These are phyloP conservation scores for Heliconius ismenius DNA, from an alignment of 2,888 invertebrate species.

Conservation along the genomic window DNA sequence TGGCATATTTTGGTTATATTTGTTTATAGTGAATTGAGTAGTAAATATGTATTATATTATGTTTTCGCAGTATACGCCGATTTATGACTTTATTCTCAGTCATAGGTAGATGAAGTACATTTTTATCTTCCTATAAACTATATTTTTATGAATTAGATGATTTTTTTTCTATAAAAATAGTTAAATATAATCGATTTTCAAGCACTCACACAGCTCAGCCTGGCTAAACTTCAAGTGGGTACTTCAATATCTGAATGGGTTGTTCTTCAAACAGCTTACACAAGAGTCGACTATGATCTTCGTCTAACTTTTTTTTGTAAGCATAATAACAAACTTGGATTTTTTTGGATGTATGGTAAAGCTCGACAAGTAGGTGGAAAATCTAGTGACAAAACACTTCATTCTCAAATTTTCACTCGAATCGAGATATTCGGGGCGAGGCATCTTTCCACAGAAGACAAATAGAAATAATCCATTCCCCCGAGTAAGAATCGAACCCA, in stretches of 20 bases:
- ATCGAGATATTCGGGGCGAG: neutral
- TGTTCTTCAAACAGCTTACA: conserved; percentile 9
- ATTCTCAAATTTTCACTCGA: neutral
- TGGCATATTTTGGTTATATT: neutral
- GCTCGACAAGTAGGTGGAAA: neutral
- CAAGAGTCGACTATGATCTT: neutral
- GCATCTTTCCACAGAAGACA: neutral
- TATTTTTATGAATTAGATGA: too few relatives aligned
- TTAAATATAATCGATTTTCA: neutral
- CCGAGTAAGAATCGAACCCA: too few relatives aligned
- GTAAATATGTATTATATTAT: neutral
- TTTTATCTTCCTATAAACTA: too few relatives aligned
- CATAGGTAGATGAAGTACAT: too few relatives aligned
- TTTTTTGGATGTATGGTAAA: too few relatives aligned
- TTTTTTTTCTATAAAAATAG: neutral
- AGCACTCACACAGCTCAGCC: conserved; percentile 1
- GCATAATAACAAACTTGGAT: too few relatives aligned
- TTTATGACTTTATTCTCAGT: too few relatives aligned
- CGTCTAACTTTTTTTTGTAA: neutral
- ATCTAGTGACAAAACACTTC: neutral
- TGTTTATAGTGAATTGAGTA: neutral
- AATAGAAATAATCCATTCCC: too few relatives aligned
- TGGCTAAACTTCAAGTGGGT: neutral
- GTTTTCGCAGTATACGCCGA: neutral
- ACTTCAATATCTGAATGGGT: conserved; percentile 10